Evolutionary conservation across 2,888 invertebrate genomes (phyloP).

Genomic region (Parasteatoda lunata): DNA sequence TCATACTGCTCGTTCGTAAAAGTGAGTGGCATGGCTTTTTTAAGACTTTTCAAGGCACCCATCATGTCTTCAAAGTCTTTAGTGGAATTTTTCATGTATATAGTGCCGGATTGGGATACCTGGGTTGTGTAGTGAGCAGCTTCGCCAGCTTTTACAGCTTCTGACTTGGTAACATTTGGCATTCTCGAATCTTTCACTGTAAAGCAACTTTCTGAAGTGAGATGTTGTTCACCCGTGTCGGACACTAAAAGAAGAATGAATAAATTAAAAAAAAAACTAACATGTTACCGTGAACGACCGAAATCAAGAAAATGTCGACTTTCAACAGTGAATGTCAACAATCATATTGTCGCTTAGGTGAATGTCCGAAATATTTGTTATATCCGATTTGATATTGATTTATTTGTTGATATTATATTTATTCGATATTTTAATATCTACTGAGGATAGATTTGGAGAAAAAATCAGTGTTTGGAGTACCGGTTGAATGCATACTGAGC

Average conservation of each 20-base stretch:
- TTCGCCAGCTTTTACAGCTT: conserved; percentile 1
- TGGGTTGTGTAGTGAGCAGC: not conserved
- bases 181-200: conserved; percentile 28
- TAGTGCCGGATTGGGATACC: not conserved
- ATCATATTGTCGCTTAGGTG: too few species aligned
- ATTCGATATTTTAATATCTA: too few species aligned
- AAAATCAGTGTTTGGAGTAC: too few species aligned
- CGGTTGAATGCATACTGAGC: too few species aligned
- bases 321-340: too few species aligned
- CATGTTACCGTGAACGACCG: too few species aligned
- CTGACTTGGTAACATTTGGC: not conserved
- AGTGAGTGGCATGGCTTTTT: conserved; percentile 1
- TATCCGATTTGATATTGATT: too few species aligned
- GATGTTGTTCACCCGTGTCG: conserved; percentile 26
- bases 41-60: conserved; percentile 9
- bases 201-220: conserved; percentile 36
- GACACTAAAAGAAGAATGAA: conserved; percentile 26
- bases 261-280: too few species aligned
- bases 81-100: conserved; percentile 22
- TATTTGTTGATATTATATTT: too few species aligned
- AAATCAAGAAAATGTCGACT: too few species aligned
- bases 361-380: too few species aligned
- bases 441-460: too few species aligned
- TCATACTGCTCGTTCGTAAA: conserved; percentile 25
- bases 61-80: conserved; percentile 17